Evolutionary conservation across 1,140 invertebrate genomes (phyloP).

Genomic region (honey bee (Apis mellifera)): DNA sequence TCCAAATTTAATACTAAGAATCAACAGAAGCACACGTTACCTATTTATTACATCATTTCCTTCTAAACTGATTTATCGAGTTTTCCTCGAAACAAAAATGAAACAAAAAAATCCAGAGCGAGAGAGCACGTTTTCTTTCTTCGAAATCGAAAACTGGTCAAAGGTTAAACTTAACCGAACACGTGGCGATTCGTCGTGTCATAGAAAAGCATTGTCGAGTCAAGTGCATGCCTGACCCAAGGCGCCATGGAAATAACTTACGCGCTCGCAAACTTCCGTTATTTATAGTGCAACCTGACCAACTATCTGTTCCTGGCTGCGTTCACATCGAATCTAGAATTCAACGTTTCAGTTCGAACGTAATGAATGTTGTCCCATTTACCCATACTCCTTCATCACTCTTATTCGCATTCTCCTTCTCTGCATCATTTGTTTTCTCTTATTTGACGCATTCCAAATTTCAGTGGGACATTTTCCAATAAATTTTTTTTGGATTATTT

Average conservation of each 20-base stretch:
- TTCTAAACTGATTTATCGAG: no score
- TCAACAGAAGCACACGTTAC: not conserved
- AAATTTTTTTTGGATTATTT: not conserved
- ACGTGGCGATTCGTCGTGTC: constrained; percentile 19
- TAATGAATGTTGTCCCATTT: not conserved
- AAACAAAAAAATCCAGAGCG: not conserved
- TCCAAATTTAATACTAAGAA: not conserved
- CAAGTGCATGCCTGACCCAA: constrained; percentile 34
- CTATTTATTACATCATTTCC: not conserved
- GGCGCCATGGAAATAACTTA: constrained; percentile 41
- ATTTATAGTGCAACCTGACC: constrained; percentile 60
- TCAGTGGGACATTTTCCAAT: not conserved
- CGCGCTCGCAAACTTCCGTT: constrained; percentile 56
- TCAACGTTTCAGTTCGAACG: constrained; percentile 28
- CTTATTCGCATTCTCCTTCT: not conserved
- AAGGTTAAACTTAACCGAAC: not conserved
- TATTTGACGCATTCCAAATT: not conserved
- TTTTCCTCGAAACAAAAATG: not conserved
- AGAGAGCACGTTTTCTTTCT: not conserved
- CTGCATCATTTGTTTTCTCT: no score
- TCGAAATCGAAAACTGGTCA: not conserved
- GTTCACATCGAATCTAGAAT: constrained; percentile 51
- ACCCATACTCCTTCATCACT: not conserved
- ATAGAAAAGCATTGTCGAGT: not conserved
- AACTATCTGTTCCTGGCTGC: constrained; percentile 45